These are phyloP conservation scores for Apodemia zela DNA, from an alignment of 2,888 invertebrate genomes.

Conservation along the genomic window DNA sequence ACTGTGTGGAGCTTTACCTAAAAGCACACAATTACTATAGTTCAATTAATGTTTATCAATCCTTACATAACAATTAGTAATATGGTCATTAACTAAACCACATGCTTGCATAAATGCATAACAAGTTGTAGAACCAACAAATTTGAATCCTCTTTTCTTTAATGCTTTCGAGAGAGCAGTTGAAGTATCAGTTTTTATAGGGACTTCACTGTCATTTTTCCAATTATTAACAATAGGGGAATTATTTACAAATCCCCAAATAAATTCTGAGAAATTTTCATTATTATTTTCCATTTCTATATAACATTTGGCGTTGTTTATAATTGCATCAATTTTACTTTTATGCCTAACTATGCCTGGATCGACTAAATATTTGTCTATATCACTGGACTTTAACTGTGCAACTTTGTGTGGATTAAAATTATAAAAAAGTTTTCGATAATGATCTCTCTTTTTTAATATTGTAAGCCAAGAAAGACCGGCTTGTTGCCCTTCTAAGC, in stretches of 20 bases:
- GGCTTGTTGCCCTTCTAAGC: slow-evolving; percentile 71
- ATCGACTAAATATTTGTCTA: slow-evolving; percentile 40
- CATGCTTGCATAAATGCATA: slow-evolving; percentile 74
- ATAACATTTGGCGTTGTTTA: slow-evolving; percentile 59
- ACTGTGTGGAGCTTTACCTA: too few relatives aligned
- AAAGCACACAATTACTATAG: not conserved
- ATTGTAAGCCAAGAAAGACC: slow-evolving; percentile 68
- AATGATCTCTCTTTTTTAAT: slow-evolving; percentile 60
- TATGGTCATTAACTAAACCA: slow-evolving; percentile 66
- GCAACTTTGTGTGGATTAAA: slow-evolving; percentile 54
- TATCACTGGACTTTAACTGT: slow-evolving; percentile 41
- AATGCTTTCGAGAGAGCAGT: slow-evolving; percentile 50
- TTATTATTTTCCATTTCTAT: slow-evolving; percentile 50
- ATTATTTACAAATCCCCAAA: slow-evolving; percentile 60
- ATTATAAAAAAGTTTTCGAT: slow-evolving; percentile 47
- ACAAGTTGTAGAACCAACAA: slow-evolving; percentile 61
- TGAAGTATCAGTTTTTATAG: slow-evolving; percentile 49
- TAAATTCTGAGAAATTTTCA: slow-evolving; percentile 54
- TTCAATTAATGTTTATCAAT: not conserved
- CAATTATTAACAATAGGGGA: slow-evolving; percentile 54
- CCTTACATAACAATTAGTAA: slow-evolving; percentile 40
- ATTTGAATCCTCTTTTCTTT: slow-evolving; percentile 60
- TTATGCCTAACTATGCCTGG: slow-evolving; percentile 54
- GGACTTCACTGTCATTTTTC: slow-evolving; percentile 46
- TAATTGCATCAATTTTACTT: slow-evolving; percentile 59